Percentiles rank a stretch among this genome's conserved stretches.
Evolutionary conservation across 2,113 vertebrate genomes (phyloP).

Genomic region (Hiodon alosoides): DNA sequence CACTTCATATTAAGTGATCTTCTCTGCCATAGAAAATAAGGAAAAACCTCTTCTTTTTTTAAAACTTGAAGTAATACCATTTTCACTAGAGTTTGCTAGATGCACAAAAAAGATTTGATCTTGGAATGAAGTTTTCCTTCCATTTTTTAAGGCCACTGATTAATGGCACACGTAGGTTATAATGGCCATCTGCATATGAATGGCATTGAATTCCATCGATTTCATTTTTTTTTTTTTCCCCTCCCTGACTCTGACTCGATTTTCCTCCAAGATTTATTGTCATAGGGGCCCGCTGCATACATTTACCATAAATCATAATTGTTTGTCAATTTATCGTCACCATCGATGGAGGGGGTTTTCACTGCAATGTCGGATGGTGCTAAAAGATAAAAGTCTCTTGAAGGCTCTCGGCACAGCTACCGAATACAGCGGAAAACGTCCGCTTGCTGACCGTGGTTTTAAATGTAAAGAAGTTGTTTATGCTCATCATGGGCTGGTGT

Average conservation of each 20-base stretch:
- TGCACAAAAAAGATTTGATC: neutral
- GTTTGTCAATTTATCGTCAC: slow-evolving; percentile 62
- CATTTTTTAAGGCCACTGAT: slow-evolving; percentile 44
- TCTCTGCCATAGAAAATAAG: too few relatives aligned
- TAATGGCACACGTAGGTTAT: slow-evolving; percentile 68
- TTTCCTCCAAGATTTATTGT: slow-evolving; percentile 57
- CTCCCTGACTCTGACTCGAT: neutral
- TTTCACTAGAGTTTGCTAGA: neutral
- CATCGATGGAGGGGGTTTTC: slow-evolving; percentile 27
- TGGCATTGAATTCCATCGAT: slow-evolving; percentile 54
- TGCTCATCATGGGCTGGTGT: neutral
- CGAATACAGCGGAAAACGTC: slow-evolving; percentile 30
- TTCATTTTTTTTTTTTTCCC: slow-evolving; percentile 33
- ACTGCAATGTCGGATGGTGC: slow-evolving; percentile 1
- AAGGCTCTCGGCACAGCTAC: slow-evolving; percentile 31
- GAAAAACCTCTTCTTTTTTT: too few relatives aligned
- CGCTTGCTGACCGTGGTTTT: slow-evolving; percentile 26
- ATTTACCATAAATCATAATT: slow-evolving; percentile 74
- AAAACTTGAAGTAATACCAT: neutral
- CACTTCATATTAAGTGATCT: too few relatives aligned
- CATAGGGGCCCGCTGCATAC: slow-evolving; percentile 60
- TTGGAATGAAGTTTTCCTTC: slow-evolving; percentile 20
- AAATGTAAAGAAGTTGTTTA: slow-evolving; percentile 37
- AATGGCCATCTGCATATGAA: slow-evolving; percentile 63
- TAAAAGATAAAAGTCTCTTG: slow-evolving; percentile 20